Evolutionary conservation across 2,113 vertebrate genomes (phyloP).

Genomic region (Promerops cafer): DNA sequence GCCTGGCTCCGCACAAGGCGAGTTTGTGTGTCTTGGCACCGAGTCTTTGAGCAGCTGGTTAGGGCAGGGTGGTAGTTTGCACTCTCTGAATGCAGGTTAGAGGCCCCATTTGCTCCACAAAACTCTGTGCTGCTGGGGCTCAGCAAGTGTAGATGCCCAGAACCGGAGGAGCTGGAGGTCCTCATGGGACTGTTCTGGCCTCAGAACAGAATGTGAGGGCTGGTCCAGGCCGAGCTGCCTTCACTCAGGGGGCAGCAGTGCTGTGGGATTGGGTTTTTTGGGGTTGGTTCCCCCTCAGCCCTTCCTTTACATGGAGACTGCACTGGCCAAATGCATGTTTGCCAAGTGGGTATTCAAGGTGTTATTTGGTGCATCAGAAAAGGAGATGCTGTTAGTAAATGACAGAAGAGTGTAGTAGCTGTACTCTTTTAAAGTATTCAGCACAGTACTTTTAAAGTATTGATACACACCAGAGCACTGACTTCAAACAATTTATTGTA

Average conservation of each 20-base stretch:
- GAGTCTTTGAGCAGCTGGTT: not conserved
- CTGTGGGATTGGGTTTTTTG: not conserved
- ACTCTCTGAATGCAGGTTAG: fast-evolving
- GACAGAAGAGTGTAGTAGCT: not conserved
- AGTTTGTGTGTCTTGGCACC: not conserved
- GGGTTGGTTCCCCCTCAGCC: not conserved
- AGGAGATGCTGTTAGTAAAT: not conserved
- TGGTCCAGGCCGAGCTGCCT: too few relatives aligned
- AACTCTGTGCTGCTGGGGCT: not conserved
- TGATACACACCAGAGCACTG: not conserved
- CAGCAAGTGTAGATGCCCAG: not conserved
- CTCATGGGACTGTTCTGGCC: fast-evolving
- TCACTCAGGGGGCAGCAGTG: not conserved
- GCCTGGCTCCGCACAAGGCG: not conserved
- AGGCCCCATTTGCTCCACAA: not conserved
- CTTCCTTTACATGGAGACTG: not conserved
- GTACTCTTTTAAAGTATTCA: not conserved
- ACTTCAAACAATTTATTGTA: not conserved
- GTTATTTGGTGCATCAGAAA: not conserved
- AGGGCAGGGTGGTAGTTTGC: not conserved
- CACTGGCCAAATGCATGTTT: not conserved
- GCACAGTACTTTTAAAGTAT: not conserved
- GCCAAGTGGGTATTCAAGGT: not conserved
- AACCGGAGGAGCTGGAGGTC: not conserved
- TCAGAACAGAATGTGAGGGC: not conserved